Evolutionary conservation across 2,113 vertebrate genomes (phyloP).

Genomic region (Nerophis ophidion): DNA sequence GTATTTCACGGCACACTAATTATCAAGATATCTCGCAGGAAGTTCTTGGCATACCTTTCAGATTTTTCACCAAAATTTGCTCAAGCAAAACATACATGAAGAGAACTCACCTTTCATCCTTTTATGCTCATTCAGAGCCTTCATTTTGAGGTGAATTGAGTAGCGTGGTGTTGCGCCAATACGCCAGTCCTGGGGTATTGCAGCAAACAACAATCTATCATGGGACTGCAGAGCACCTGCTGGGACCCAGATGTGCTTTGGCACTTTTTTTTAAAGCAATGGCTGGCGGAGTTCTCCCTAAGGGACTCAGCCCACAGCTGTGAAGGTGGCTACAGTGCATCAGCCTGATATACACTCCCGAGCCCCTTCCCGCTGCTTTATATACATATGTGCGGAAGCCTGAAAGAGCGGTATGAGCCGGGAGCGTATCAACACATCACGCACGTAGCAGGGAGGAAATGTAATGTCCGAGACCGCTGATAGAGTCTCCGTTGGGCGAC

Average conservation of each 20-base stretch:
- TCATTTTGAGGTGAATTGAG: conserved; percentile 20
- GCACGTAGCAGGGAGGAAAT: conserved; percentile 27
- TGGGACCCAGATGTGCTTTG: conserved; percentile 72
- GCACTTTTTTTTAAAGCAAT: conserved; percentile 63
- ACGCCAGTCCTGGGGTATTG: conserved; percentile 60
- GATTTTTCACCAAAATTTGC: no score
- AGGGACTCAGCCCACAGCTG: conserved; percentile 62
- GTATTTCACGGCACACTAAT: fast-evolving
- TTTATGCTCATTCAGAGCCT: background rate
- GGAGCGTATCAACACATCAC: conserved; percentile 34
- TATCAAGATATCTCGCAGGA: no score
- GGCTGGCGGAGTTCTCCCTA: conserved; percentile 59
- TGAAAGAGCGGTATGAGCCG: background rate
- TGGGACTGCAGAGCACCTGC: conserved; percentile 68
- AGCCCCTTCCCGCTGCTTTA: conserved; percentile 38
- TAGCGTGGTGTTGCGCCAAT: conserved; percentile 36
- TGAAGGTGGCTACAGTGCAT: conserved; percentile 44
- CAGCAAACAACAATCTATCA: conserved; percentile 63
- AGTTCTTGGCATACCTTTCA: no score
- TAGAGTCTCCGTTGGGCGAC: conserved; percentile 27
- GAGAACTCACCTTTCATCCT: background rate
- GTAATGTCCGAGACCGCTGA: conserved; percentile 21
- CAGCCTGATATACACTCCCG: conserved; percentile 45
- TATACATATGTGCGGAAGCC: conserved; percentile 44
- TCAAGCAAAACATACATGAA: no score